Evolutionary conservation across 2,888 invertebrate species (phyloP).

Genomic region (Hartigia nigra): DNA sequence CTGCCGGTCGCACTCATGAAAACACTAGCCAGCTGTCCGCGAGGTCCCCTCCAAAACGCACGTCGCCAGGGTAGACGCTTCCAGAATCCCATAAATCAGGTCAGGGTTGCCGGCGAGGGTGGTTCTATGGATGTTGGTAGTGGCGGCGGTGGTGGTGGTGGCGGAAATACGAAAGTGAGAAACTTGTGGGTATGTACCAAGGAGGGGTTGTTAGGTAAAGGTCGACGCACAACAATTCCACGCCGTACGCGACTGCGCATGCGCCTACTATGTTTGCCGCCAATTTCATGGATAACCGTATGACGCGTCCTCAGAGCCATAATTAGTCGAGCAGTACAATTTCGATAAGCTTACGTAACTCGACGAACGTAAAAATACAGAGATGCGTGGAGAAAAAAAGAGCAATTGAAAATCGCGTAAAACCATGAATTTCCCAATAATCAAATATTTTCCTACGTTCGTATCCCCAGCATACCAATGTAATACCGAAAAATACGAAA

Average conservation of each 20-base stretch:
- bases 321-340: not conserved
- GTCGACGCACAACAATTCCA: slow-evolving; percentile 61
- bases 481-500: not conserved
- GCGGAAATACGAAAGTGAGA: slow-evolving; percentile 7
- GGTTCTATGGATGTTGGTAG: slow-evolving; percentile 23
- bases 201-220: slow-evolving; percentile 58
- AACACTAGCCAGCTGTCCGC: slow-evolving; percentile 61
- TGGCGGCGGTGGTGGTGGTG: slow-evolving; percentile 33
- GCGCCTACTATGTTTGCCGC: slow-evolving; percentile 44
- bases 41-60: slow-evolving; percentile 46
- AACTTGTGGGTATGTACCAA: slow-evolving; percentile 18
- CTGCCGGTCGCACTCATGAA: slow-evolving; percentile 32
- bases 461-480: not conserved
- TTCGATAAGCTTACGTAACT: not conserved
- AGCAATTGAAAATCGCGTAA: not conserved
- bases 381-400: not conserved
- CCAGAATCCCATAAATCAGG: slow-evolving; percentile 74
- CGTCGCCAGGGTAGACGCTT: slow-evolving; percentile 67
- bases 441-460: not conserved
- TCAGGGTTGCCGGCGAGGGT: slow-evolving; percentile 65
- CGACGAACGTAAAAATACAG: not conserved
- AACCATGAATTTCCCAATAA: not conserved
- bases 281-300: slow-evolving; percentile 43
- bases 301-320: not conserved
- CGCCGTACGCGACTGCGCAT: slow-evolving; percentile 32